These are phyloP conservation scores for Vulpes vulpes DNA, from an alignment of 2,113 vertebrate genomes.

Conservation along the genomic window DNA sequence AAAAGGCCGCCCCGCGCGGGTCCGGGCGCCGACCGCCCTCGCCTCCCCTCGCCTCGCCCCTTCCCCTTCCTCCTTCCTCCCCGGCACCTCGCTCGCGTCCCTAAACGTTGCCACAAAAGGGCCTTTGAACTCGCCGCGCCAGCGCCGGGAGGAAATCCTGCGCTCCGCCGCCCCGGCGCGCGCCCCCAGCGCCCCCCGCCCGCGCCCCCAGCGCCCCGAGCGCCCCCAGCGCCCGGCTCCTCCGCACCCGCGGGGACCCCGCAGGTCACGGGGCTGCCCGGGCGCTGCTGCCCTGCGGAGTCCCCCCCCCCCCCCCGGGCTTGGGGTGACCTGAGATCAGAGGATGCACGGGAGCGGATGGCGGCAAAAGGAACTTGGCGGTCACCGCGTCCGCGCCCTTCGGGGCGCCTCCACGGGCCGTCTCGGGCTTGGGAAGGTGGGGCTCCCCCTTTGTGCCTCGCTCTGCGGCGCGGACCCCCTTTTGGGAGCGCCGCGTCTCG, in stretches of 20 bases:
- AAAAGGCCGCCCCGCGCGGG: conserved; percentile 60
- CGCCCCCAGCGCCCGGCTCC: accelerated
- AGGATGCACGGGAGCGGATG: background rate
- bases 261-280: background rate
- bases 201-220: background rate
- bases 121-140: background rate
- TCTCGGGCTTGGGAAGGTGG: conserved; percentile 20
- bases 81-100: background rate
- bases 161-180: background rate
- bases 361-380: conserved; percentile 74
- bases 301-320: background rate
- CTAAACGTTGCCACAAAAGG: background rate
- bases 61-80: background rate
- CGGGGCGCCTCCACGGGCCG: conserved; percentile 23
- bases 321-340: background rate
- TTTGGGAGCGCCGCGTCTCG: background rate
- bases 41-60: too few species aligned
- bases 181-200: too few species aligned
- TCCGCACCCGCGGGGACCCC: background rate
- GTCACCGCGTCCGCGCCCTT: background rate
- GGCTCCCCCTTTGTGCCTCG: conserved; percentile 71
- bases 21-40: background rate
- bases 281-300: background rate
- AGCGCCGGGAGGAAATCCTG: background rate
- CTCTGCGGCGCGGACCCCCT: background rate